Base-by-base conservation (phyloP, 2,113 vertebrate genomes). In the Ictalurus punctatus region DNA sequence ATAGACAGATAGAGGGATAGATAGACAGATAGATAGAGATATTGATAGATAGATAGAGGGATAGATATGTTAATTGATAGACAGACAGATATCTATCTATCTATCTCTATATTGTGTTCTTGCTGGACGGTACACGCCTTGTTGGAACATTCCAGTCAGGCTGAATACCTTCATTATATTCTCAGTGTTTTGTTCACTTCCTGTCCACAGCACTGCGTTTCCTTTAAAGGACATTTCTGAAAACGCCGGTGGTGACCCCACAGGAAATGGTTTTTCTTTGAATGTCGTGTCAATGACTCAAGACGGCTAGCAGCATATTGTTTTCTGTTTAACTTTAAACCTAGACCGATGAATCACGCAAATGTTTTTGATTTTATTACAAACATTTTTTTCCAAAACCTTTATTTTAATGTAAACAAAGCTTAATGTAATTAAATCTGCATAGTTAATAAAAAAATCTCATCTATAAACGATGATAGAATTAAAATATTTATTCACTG, bases 171-270 rank as follows among this genome's bases (percentile, higher is more conserved):
- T 73, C 71, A 40, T 6, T 37, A 40, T 3, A 73, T 37, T 7
- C 2, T 19, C 71, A 73, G 71, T 21, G 71, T 21, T 73, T 74
- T 9, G 7, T 40, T 74, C 71, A 40, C 17, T 74, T 74, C 71
- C 34, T 40, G 71, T 74, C 71, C 34, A 40, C 67, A 69, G 13
- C 27, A 16, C 16, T 8, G 17, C 34, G 40, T 74, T 40, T 40
- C 71, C 71, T 74, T 74, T 74, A 74, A 74, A 74, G 71, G 71
- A 74, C 19, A 74, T 74, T 74, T 74, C 34, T 21, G 17, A 19
- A 9, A 74, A 2, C 34, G 7, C 30, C 34, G 34, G 6, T 9
- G 10, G 34, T 40, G 34, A 37, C 7, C 9, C 71, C 17, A 21
- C 71, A 74, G 21, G 34, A 23, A 19, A 40, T 40, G 69, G 0